phyloP scores from a whole-genome alignment of 2,113 vertebrate species.

The Pollachius pollachius region DNA sequence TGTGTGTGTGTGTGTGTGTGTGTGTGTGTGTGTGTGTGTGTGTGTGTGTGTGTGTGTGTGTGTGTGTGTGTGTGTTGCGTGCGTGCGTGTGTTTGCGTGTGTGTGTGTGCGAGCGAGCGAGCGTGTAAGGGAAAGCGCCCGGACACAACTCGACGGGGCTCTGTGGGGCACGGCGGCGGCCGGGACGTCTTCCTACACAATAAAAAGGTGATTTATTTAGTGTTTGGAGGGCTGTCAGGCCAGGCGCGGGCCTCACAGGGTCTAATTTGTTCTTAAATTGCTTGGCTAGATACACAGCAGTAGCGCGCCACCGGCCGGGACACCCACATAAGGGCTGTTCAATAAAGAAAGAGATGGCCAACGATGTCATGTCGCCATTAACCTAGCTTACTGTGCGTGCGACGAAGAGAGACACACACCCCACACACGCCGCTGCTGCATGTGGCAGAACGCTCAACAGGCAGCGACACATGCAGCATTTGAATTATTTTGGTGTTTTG shows the following conservation, averaged over 20 bases:
- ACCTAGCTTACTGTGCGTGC: constrained; percentile 1
- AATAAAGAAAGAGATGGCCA: constrained; percentile 20
- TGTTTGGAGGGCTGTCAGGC: constrained; percentile 51
- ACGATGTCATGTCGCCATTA: constrained; percentile 31
- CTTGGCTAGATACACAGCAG: constrained; percentile 38
- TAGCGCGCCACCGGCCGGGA: constrained; percentile 29
- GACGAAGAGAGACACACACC: constrained; percentile 20
- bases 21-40: no score
- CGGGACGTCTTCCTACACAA: constrained; percentile 35
- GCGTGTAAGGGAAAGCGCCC: no score
- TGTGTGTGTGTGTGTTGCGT: no score
- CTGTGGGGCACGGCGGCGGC: not conserved
- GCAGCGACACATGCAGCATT: constrained; percentile 23
- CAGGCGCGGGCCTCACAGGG: constrained; percentile 38
- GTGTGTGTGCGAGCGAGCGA: no score
- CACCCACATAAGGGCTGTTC: constrained; percentile 28
- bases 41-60: no score
- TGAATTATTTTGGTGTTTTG: constrained; percentile 42
- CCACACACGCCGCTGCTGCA: constrained; percentile 12
- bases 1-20: no score
- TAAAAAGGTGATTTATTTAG: constrained; percentile 62
- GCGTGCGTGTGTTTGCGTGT: no score
- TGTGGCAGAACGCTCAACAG: not conserved
- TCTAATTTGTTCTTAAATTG: constrained; percentile 62
- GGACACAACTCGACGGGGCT: no score